These are phyloP conservation scores for Actenoides lindsayi DNA, from an alignment of 2,113 vertebrate species.

Conservation along the genomic window DNA sequence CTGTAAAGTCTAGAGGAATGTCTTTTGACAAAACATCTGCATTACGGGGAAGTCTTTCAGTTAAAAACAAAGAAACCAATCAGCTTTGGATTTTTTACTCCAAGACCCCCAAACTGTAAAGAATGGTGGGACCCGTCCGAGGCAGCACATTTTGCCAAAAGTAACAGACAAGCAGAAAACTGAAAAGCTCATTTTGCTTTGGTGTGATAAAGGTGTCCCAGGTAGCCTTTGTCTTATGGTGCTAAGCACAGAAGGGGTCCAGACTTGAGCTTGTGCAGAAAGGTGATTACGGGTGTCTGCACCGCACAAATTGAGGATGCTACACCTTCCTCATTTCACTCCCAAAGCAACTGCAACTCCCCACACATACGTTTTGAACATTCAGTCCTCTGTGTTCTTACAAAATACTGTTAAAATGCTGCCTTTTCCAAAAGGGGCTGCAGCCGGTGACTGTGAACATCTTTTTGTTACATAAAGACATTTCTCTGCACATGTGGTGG, in stretches of 20 bases:
- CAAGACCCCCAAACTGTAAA: background rate
- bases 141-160: background rate
- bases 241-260: background rate
- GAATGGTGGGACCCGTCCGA: background rate
- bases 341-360: background rate
- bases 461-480: background rate
- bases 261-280: background rate
- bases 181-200: background rate
- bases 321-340: background rate
- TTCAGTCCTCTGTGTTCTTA: background rate
- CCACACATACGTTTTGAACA: rapidly evolving
- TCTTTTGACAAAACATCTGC: slow-evolving; percentile 59
- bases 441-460: background rate
- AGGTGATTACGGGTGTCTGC: background rate
- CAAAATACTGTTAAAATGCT: background rate
- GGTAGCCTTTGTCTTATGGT: background rate
- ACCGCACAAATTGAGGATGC: background rate
- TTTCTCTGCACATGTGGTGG: background rate
- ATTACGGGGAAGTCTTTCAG: background rate
- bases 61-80: slow-evolving; percentile 3
- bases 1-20: slow-evolving; percentile 8
- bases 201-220: background rate
- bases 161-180: background rate
- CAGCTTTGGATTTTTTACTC: background rate
- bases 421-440: background rate